Percentiles rank a stretch among this genome's conserved stretches.
These are phyloP conservation scores for Engraulis encrasicolus DNA, from an alignment of 2,113 vertebrate species.

Conservation along the genomic window DNA sequence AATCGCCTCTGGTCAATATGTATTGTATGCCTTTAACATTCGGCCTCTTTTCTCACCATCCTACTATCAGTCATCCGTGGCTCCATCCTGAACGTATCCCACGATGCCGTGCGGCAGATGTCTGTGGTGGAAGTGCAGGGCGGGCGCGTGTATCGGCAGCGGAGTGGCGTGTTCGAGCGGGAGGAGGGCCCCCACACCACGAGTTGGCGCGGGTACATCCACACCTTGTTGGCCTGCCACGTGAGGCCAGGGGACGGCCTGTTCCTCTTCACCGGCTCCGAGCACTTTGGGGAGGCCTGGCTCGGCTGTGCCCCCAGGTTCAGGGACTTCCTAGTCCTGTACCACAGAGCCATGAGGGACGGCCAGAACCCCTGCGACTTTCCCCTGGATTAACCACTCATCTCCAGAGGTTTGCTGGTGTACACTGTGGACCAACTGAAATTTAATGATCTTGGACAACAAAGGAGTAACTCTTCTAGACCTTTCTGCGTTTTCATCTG, in stretches of 20 bases:
- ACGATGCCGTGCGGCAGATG: slow-evolving; percentile 64
- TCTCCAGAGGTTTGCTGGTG: too few species aligned
- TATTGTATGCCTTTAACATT: not conserved
- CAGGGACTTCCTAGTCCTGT: slow-evolving; percentile 77
- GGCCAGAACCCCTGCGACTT: slow-evolving; percentile 78
- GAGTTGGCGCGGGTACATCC: slow-evolving; percentile 71
- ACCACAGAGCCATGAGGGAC: slow-evolving; percentile 66
- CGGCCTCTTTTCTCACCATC: slow-evolving; percentile 35
- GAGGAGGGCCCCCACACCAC: slow-evolving; percentile 41
- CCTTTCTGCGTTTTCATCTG: too few species aligned
- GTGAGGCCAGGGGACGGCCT: slow-evolving; percentile 79
- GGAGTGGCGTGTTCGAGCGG: slow-evolving; percentile 71
- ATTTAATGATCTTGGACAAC: too few species aligned
- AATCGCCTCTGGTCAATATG: not conserved
- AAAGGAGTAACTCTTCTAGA: too few species aligned
- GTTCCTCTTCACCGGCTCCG: slow-evolving; percentile 82
- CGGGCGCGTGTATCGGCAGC: slow-evolving; percentile 76
- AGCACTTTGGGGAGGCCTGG: slow-evolving; percentile 86
- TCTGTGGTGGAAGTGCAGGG: slow-evolving; percentile 69
- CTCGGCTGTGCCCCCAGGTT: slow-evolving; percentile 82
- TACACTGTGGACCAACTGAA: too few species aligned
- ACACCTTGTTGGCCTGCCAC: slow-evolving; percentile 71
- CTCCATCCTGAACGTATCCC: slow-evolving; percentile 72
- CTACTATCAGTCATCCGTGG: slow-evolving; percentile 82
- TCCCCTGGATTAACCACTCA: slow-evolving; percentile 74